These are phyloP conservation scores for Pantala flavescens DNA, from an alignment of 1,140 invertebrate genomes.

Conservation along the genomic window DNA sequence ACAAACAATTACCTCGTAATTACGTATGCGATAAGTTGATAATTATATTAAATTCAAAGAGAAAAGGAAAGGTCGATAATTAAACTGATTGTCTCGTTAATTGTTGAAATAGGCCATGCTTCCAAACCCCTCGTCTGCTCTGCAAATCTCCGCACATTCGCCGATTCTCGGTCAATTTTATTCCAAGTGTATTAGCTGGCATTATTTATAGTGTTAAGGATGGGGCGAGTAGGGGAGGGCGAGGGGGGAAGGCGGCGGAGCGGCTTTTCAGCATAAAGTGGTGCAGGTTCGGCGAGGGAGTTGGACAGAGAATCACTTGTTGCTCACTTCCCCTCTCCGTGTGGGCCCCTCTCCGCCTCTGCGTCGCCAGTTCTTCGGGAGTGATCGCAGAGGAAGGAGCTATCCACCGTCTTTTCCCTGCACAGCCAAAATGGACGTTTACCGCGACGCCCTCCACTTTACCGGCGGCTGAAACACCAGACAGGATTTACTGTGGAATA, in stretches of 20 bases:
- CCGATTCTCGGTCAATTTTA: no score
- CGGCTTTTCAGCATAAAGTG: not conserved
- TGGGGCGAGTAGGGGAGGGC: conserved; percentile 18
- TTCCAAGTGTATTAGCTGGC: no score
- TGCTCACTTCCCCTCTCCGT: not conserved
- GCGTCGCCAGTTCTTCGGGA: not conserved
- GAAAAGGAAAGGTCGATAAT: no score
- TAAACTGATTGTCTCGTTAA: no score
- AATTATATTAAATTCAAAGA: no score
- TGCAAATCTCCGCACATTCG: no score
- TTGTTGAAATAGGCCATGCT: no score
- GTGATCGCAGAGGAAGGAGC: not conserved
- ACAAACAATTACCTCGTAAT: no score
- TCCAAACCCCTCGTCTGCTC: no score
- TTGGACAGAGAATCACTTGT: conserved; percentile 9
- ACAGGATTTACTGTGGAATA: not conserved
- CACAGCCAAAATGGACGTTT: not conserved
- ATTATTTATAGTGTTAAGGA: conserved; percentile 25
- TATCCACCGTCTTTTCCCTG: no score
- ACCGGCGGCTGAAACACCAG: not conserved
- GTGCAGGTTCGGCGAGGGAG: not conserved
- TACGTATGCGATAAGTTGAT: no score
- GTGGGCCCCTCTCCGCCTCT: not conserved
- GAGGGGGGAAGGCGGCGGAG: not conserved
- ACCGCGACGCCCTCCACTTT: not conserved